These are phyloP conservation scores for Drosophila borealis DNA, from an alignment of 2,888 invertebrate genomes.

Conservation along the genomic window DNA sequence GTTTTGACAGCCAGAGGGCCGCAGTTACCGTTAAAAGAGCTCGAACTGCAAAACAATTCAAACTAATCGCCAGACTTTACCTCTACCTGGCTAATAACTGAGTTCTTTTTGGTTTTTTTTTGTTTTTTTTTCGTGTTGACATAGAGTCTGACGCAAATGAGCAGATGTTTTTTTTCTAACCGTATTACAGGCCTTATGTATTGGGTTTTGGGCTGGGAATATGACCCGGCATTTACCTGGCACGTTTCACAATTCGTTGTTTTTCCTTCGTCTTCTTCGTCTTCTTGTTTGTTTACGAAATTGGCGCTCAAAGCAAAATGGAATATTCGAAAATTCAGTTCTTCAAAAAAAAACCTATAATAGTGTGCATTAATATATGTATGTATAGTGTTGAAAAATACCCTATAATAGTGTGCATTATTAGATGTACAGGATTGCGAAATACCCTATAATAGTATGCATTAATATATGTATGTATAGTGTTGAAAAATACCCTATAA, in stretches of 20 bases:
- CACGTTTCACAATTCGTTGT: slow-evolving; percentile 44
- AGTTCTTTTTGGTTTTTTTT: slow-evolving; percentile 4
- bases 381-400: too few species aligned
- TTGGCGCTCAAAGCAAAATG: slow-evolving; percentile 33
- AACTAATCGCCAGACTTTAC: slow-evolving; percentile 2
- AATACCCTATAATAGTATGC: too few species aligned
- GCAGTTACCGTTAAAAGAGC: slow-evolving; percentile 50
- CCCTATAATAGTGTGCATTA: too few species aligned
- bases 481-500: too few species aligned
- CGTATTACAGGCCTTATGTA: slow-evolving; percentile 4
- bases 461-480: too few species aligned
- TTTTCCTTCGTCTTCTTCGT: slow-evolving; percentile 9
- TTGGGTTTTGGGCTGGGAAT: slow-evolving; percentile 22
- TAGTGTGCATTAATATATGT: too few species aligned
- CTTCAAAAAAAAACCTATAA: too few species aligned
- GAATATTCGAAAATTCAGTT: not conserved
- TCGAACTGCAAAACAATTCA: slow-evolving; percentile 20
- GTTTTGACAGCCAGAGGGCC: slow-evolving; percentile 53
- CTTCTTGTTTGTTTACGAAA: slow-evolving; percentile 56
- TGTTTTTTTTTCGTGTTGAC: slow-evolving; percentile 7
- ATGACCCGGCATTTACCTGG: slow-evolving; percentile 49
- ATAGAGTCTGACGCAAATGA: slow-evolving; percentile 26
- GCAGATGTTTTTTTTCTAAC: slow-evolving; percentile 42
- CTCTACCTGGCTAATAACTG: slow-evolving; percentile 45
- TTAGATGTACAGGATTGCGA: too few species aligned